Conservation (phyloP, 2,797 vertebrate genomes). For the Gephyroberyx darwinii region DNA sequence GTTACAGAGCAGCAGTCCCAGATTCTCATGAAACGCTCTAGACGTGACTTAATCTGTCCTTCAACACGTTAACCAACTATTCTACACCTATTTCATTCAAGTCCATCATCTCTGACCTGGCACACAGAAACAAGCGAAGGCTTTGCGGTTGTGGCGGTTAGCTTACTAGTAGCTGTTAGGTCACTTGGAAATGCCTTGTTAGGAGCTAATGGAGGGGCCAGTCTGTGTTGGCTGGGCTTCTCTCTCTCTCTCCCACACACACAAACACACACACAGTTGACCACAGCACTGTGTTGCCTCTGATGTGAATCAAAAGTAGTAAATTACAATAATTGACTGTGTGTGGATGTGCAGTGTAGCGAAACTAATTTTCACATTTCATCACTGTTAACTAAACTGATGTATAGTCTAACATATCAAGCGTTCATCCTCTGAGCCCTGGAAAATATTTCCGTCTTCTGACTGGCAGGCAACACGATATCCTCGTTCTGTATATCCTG, state of each 20-base stretch:
- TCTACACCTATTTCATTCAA: slow-evolving; percentile 6
- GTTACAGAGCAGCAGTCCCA: not conserved
- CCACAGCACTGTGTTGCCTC: slow-evolving; percentile 39
- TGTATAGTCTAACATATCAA: slow-evolving; percentile 31
- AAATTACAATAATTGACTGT: slow-evolving; percentile 50
- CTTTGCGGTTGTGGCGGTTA: slow-evolving; percentile 17
- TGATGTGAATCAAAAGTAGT: slow-evolving; percentile 53
- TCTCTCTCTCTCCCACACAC: slow-evolving; percentile 37
- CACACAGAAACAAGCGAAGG: slow-evolving; percentile 26
- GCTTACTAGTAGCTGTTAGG: slow-evolving; percentile 50
- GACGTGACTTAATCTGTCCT: slow-evolving; percentile 15
- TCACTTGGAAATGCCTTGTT: slow-evolving; percentile 68
- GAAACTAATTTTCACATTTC: slow-evolving; percentile 47
- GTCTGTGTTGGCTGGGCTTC: slow-evolving; percentile 64
- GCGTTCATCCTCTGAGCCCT: slow-evolving; percentile 24
- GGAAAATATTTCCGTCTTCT: slow-evolving; percentile 36
- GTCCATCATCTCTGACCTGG: not conserved
- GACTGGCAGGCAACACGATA: slow-evolving; percentile 40
- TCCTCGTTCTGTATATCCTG: slow-evolving; percentile 37
- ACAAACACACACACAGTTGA: slow-evolving; percentile 23
- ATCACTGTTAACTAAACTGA: slow-evolving; percentile 28
- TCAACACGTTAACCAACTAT: not conserved
- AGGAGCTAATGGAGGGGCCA: slow-evolving; percentile 65
- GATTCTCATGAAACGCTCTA: not conserved
- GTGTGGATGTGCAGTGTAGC: slow-evolving; percentile 49